A percentile compares a stretch with the other conserved stretches of the same genome.
phyloP scores from a whole-genome alignment of 2,113 vertebrate species.

The Macrotis lagotis region DNA sequence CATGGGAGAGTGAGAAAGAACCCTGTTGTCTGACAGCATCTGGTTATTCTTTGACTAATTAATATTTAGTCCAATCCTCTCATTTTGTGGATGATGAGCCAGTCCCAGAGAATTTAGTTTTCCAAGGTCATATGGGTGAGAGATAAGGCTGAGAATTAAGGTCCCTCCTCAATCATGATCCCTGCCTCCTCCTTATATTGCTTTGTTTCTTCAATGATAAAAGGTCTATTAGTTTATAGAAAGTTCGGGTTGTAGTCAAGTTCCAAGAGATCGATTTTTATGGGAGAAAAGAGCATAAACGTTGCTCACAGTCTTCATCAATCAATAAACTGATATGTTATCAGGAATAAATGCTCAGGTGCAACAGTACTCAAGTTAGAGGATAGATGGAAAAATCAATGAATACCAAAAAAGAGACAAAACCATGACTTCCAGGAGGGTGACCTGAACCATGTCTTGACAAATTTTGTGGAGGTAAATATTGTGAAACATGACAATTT shows the following conservation, averaged over 20 bases:
- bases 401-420: not conserved
- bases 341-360: not conserved
- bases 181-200: not conserved
- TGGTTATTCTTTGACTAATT: not conserved
- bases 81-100: not conserved
- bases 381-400: not conserved
- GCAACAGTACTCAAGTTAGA: not conserved
- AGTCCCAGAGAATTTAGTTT: not conserved
- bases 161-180: not conserved
- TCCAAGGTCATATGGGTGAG: not conserved
- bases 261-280: not conserved
- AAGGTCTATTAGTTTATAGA: not conserved
- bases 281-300: not conserved
- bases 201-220: not conserved
- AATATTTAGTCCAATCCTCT: not conserved
- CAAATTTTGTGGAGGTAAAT: not conserved
- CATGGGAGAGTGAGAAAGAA: not conserved
- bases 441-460: not conserved
- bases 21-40: not conserved
- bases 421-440: not conserved
- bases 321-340: not conserved
- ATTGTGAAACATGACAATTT: no score
- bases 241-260: not conserved
- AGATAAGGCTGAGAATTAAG: not conserved
- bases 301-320: not conserved